A percentile compares a stretch with the other conserved stretches of the same genome.
Conservation (phyloP, 92 coral and sea anemone genomes). For the Actinostola sp. region DNA sequence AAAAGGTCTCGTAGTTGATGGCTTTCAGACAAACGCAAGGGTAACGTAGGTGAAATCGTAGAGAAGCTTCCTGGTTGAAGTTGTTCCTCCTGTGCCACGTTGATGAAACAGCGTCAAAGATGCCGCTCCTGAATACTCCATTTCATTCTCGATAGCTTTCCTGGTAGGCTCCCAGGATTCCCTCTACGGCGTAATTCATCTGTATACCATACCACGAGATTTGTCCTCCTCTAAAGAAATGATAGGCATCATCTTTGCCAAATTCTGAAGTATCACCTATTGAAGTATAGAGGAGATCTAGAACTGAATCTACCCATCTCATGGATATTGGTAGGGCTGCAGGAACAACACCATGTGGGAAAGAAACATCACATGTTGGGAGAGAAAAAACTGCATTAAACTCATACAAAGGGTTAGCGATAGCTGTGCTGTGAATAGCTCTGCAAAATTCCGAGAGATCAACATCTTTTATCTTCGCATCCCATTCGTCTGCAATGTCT, state of each 20-base stretch:
- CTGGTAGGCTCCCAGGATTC: slow-evolving; percentile 50
- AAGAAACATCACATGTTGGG: slow-evolving; percentile 46
- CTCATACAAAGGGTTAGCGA: background rate
- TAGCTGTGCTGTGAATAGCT: slow-evolving; percentile 31
- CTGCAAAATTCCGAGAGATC: slow-evolving; percentile 46
- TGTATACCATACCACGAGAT: slow-evolving; percentile 72
- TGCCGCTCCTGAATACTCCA: no score
- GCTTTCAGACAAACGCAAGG: slow-evolving; percentile 62
- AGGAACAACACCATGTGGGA: background rate
- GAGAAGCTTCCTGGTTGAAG: slow-evolving; percentile 53
- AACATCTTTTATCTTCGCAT: slow-evolving; percentile 12
- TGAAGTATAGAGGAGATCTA: slow-evolving; percentile 55
- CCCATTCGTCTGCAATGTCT: slow-evolving; percentile 71
- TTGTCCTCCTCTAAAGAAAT: slow-evolving; percentile 72
- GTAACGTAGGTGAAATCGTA: slow-evolving; percentile 48
- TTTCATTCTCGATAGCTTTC: slow-evolving; percentile 16
- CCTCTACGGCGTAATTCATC: slow-evolving; percentile 53
- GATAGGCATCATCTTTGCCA: slow-evolving; percentile 7
- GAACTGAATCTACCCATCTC: slow-evolving; percentile 61
- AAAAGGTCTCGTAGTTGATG: slow-evolving; percentile 43
- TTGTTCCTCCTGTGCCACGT: slow-evolving; percentile 75
- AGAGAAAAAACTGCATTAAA: slow-evolving; percentile 48
- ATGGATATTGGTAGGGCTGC: slow-evolving; percentile 38
- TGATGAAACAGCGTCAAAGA: slow-evolving; percentile 54
- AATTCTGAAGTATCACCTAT: slow-evolving; percentile 44